Percentiles rank a stretch among this genome's conserved stretches.
phyloP scores from a whole-genome alignment of 2,113 vertebrate genomes.

The Hypocryptadius cinnamomeus region DNA sequence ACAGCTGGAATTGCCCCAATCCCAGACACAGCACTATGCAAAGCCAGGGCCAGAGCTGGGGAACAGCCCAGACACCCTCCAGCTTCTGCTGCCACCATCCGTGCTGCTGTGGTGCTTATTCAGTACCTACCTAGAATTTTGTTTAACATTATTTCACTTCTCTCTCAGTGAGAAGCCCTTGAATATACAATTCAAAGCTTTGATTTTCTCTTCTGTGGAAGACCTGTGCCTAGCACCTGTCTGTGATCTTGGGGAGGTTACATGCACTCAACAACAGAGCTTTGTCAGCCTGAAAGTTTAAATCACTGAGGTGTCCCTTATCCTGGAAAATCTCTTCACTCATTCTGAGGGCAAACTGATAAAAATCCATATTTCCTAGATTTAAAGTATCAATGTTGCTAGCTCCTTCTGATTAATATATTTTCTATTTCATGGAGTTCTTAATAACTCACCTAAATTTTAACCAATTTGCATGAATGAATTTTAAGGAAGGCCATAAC shows the following conservation, averaged over 20 bases:
- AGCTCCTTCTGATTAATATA: not conserved
- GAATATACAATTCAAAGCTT: slow-evolving; percentile 14
- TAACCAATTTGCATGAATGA: not conserved
- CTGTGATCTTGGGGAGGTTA: not conserved
- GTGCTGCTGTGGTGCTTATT: not conserved
- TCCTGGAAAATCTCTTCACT: not conserved
- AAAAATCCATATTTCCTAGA: not conserved
- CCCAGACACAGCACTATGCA: rapidly evolving
- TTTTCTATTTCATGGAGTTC: not conserved
- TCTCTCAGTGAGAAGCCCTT: not conserved
- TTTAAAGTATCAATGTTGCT: not conserved
- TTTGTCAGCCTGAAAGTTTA: not conserved
- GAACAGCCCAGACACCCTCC: not conserved
- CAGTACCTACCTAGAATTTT: not conserved
- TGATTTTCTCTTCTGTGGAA: not conserved
- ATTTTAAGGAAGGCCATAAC: not conserved
- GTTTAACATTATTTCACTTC: not conserved
- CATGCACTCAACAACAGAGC: not conserved
- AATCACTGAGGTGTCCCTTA: not conserved
- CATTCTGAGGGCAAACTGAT: not conserved
- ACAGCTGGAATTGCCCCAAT: not conserved
- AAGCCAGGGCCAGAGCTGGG: not conserved
- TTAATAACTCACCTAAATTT: not conserved
- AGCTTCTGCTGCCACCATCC: not conserved
- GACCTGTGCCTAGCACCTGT: not conserved